Evolutionary conservation across 1,140 invertebrate genomes (phyloP).

Genomic region (Pseudomyrmex pallidus): DNA sequence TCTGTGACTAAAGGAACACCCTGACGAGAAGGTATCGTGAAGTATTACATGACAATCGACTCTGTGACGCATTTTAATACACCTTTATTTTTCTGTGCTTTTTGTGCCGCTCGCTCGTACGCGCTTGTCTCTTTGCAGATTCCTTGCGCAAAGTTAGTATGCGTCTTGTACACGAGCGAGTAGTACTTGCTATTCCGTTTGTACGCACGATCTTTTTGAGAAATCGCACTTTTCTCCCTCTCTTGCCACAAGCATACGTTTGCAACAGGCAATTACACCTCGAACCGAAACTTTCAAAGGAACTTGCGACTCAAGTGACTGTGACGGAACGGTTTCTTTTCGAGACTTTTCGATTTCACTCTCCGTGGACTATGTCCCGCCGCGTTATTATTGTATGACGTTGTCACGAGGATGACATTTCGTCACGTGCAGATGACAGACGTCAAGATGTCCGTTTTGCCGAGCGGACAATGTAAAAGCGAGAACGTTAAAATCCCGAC

Average conservation of each 20-base stretch:
- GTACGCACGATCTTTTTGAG: conserved; percentile 29
- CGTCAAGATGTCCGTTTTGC: conserved; percentile 9
- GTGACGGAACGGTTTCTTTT: conserved; percentile 10
- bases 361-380: background rate
- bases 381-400: background rate
- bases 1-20: conserved; percentile 27
- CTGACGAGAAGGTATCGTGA: conserved; percentile 34
- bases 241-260: background rate
- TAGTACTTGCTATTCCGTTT: conserved; percentile 25
- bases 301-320: background rate
- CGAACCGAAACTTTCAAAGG: conserved; percentile 39
- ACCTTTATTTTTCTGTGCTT: conserved; percentile 13
- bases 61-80: conserved; percentile 11
- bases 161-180: background rate
- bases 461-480: background rate
- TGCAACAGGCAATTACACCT: background rate
- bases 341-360: conserved; percentile 33
- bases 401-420: background rate
- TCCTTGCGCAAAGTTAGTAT: background rate
- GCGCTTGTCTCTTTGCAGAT: background rate
- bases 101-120: background rate
- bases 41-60: conserved; percentile 9
- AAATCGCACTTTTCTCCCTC: conserved; percentile 12
- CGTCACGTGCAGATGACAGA: conserved; percentile 17
- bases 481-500: background rate